Evolutionary conservation across 2,797 vertebrate genomes (phyloP), one percentile per base, ranked within the genome.

Genomic region (Coreius guichenoti): DNA sequence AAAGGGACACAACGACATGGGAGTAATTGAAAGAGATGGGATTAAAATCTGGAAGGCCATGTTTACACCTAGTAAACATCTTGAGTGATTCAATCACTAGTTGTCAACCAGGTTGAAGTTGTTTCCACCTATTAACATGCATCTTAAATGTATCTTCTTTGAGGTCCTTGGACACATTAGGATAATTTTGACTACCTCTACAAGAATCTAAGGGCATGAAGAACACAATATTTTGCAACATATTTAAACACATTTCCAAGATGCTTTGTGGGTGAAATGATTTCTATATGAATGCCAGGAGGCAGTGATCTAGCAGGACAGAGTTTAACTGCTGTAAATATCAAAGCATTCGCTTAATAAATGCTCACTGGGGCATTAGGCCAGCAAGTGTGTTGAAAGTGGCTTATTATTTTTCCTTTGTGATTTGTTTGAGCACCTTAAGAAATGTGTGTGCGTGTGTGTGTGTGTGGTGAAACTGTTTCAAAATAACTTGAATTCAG

Each of bases 401-500:
- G 78, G 45, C 39, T 70, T 45, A 73, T 47, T n/a, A 49, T 33
- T 72, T 77, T 73, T 68, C 36, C 21, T 45, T 56, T 49, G 26
- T 65, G 69, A 74, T 63, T 69, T 19, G 47, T 72, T 43, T 45
- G 12, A 86, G 21, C 26, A 86, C 33, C 21, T 49, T 74, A 74
- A 75, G 58, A 65, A 86, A 75, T 43, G 17, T 51, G 21, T 23
- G 21, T 56, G 51, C 13, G 47, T 56, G 56, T 58, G 56, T 54
- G 4, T 51, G 23, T 73, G 75, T 45, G 81, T 86, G 43, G 13
- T 69, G 17, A 84, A 84, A 61, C n/a, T 12, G 67, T 78, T 83
- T 86, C 80, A 77, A 87, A 86, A 85, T 21, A 33, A 54, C 58
- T 85, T 16, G 26, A 26, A 74, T 80, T 65, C 29, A 8, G 43